Base-by-base conservation (phyloP, 1,140 invertebrate genomes). In the Lutraria rhynchaena region DNA sequence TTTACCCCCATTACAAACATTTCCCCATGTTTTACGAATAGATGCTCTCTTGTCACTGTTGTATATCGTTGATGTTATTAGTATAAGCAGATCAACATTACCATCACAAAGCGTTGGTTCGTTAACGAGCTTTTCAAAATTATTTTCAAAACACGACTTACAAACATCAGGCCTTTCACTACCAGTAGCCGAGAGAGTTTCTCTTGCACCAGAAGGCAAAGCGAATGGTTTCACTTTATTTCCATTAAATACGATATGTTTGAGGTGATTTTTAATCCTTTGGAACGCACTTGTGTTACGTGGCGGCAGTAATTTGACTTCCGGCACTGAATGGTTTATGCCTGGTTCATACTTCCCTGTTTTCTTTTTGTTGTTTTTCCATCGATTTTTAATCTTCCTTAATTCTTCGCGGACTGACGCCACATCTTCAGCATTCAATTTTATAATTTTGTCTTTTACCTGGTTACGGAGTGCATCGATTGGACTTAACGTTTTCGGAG, bases 11-110 rank as follows among this genome's bases (percentile, higher is more conserved):
- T 77, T 55, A 44, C 70, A 74, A 15, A 60, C 22, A 7, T 22
- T 60, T 19, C 84, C 81, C 84, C 84, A 85, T 19, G 84, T 85
- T 19, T 70, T 61, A 15, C 84, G 33, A 49, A 85, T 81, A 9
- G 70, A 55, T 9, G 31, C 55, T 33, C 84, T 60, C 15, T 60
- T 51, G 2, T 69, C 27, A 4, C 22, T 17, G 49, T 77, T 80
- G 7, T 15, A 27, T 31, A 60, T 33, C 17, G 60, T 41, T 1
- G 84, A 85, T 11, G 58, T 44, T 15, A 85, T 63, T 11, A 85
- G 9, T 33, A 85, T 57, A 3, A 85, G 22, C n/a, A 84, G 31
- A 33, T 76, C 44, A 2, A 76, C 46, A 57, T 76, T 31, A 22
- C 37, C 61, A 11, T 37, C 4, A 44, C 81, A 82, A 1, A 82